A percentile compares a stretch with the other conserved stretches of the same genome.
Evolutionary conservation across 1,140 invertebrate species (phyloP).

Genomic region (Artemia franciscana): DNA sequence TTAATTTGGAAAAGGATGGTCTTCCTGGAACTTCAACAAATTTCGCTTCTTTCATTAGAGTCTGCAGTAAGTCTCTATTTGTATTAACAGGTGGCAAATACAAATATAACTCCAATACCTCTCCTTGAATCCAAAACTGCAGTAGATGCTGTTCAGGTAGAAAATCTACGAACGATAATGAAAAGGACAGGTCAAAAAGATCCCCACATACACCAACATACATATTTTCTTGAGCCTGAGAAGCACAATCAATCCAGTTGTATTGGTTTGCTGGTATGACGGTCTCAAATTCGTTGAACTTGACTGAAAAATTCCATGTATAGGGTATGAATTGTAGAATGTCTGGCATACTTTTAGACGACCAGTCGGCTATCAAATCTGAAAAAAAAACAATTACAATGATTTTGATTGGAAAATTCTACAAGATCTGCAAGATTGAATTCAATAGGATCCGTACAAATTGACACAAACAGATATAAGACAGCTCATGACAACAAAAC

Average conservation of each 20-base stretch:
- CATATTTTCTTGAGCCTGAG: constrained; percentile 75
- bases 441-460: no score
- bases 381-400: constrained; percentile 13
- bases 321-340: constrained; percentile 88
- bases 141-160: constrained; percentile 61
- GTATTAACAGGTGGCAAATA: not conserved
- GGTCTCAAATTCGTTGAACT: constrained; percentile 85
- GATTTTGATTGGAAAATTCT: not conserved
- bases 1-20: not conserved
- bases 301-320: constrained; percentile 75
- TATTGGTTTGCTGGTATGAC: constrained; percentile 84
- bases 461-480: no score
- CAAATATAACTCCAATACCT: not conserved
- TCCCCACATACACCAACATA: constrained; percentile 82
- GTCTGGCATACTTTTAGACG: constrained; percentile 65
- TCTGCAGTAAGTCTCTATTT: not conserved
- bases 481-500: no score
- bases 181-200: constrained; percentile 71
- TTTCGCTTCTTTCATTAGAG: not conserved
- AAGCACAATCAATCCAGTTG: constrained; percentile 97
- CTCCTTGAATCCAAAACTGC: constrained; percentile 64
- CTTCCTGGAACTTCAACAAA: not conserved
- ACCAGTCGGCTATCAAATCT: constrained; percentile 91
- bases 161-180: constrained; percentile 75
- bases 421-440: not conserved